phyloP scores from a whole-genome alignment of 2,113 vertebrate genomes.

The Parus major region DNA sequence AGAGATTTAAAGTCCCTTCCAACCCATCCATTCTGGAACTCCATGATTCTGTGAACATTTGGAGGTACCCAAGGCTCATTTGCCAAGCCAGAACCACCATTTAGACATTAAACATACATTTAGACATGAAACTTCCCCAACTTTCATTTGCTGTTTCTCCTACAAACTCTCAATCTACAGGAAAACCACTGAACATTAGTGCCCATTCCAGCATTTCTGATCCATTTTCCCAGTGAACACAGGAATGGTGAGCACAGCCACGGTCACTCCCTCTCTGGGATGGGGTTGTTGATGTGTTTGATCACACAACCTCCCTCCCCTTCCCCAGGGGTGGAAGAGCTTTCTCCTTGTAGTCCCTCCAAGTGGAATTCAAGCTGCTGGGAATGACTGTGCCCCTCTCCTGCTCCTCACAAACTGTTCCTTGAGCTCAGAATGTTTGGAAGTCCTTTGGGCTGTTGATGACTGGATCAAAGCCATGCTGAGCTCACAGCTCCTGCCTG shows the following conservation, averaged over 20 bases:
- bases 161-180: background rate
- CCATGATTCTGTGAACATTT: background rate
- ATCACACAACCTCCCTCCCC: background rate
- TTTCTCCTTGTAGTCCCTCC: background rate
- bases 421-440: accelerated
- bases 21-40: background rate
- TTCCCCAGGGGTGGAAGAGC: background rate
- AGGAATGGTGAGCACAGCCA: background rate
- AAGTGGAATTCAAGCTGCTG: background rate
- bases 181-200: accelerated
- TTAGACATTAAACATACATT: background rate
- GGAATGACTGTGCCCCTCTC: background rate
- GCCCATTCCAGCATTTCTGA: background rate
- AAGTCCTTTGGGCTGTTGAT: background rate
- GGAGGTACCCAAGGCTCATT: background rate
- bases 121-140: background rate
- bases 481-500: background rate
- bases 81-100: background rate
- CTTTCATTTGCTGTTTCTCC: background rate
- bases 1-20: background rate
- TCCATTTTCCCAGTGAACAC: accelerated
- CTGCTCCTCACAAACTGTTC: background rate
- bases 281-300: background rate
- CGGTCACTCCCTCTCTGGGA: background rate
- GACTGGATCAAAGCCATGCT: background rate